Base-by-base conservation (phyloP, 2,888 invertebrate species). In the Volucella zonaria region DNA sequence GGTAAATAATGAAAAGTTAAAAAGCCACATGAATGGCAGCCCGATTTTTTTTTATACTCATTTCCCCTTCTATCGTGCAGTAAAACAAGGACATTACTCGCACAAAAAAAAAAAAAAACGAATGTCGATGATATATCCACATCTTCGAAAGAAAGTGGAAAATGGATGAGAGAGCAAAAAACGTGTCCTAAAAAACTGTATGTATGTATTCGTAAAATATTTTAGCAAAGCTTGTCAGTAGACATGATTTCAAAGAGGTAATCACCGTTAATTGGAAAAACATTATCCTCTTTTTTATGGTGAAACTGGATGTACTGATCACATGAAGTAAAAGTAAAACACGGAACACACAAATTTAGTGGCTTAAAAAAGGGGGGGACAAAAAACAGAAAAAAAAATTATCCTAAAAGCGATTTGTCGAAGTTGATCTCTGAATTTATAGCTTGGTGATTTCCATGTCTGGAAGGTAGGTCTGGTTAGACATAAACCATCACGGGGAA, bases 1-100 rank as follows among this genome's bases (percentile, higher is more conserved):
- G 91, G 91, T 91, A 91, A 91, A 91, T 91, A 91, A 91, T 91
- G 91, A 91, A 91, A 91, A 91, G 91, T 91, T 91, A 91, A 91
- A 91, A 91, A 91, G 90, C 91, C 91, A 91, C 91, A 91, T 91
- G 91, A 91, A 91, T 91, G 90, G 47, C 78, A 75, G 78, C 74
- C 75, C 23, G 47, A 62, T 76, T 64, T 76, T 78, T 81, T 77
- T 78, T 11, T 58, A 12, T 45, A 31, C 56, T 82, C 51, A 6
- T 52, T 49, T 73, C 58, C 61, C 43, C 54, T 40, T 58, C 62
- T 58, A 70, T 66, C 52, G 47, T 47, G 10, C 61, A 66, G 62
- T 45, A 71, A 66, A 78, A 76, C 81, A 71, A 62, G 76, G 71
- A 68, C 47, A 85, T 85, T 77, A 81, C 76, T 31, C 31, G 31